Evolutionary conservation across 1,140 invertebrate genomes (phyloP).

Genomic region (Trinorchestia longiramus): DNA sequence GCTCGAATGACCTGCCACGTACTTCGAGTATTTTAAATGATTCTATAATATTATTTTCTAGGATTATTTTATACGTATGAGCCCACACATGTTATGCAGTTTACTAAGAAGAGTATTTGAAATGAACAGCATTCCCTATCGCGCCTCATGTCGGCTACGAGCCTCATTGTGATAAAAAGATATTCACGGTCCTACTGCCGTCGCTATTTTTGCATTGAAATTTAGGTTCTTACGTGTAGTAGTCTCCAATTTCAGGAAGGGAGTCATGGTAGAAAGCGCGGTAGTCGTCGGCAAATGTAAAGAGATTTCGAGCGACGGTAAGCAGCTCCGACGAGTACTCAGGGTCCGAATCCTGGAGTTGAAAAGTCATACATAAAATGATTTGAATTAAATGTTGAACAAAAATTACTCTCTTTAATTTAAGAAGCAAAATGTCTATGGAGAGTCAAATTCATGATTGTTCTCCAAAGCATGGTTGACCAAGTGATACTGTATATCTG

Average conservation of each 20-base stretch:
- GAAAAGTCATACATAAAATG: neutral
- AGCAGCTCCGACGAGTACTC: constrained; percentile 73
- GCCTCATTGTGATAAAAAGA: neutral
- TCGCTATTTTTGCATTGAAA: neutral
- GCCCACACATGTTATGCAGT: neutral
- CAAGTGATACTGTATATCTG: too few relatives aligned
- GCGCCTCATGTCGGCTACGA: neutral
- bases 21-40: too few relatives aligned
- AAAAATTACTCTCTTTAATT: too few relatives aligned
- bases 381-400: too few relatives aligned
- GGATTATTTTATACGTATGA: too few relatives aligned
- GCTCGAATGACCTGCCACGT: too few relatives aligned
- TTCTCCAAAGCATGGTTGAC: too few relatives aligned
- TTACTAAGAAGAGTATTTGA: neutral
- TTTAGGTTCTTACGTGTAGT: neutral
- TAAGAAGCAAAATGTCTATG: too few relatives aligned
- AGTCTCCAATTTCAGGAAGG: constrained; percentile 71
- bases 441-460: too few relatives aligned
- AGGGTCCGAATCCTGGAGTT: constrained; percentile 68
- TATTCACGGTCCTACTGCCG: neutral
- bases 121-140: neutral
- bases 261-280: constrained; percentile 75
- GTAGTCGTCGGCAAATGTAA: constrained; percentile 74
- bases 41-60: too few relatives aligned
- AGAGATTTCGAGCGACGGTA: constrained; percentile 74